These are phyloP conservation scores for Smittia sp. DNA, from an alignment of 2,888 invertebrate species.

Conservation along the genomic window DNA sequence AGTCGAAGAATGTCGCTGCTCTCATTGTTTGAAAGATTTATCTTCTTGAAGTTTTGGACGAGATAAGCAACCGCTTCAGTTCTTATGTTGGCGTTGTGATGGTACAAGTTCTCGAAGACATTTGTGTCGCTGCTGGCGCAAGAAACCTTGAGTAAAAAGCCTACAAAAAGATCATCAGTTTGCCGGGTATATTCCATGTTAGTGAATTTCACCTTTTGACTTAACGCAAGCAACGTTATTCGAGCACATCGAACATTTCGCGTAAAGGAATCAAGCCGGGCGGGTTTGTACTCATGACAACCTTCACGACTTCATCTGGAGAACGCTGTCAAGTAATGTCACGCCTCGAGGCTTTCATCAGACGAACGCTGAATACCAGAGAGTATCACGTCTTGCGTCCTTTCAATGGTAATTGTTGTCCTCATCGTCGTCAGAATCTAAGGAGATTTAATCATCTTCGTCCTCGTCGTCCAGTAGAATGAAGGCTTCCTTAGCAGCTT, in stretches of 20 bases:
- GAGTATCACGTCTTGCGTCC: conserved; percentile 37
- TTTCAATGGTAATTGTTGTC: not conserved
- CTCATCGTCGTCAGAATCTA: conserved; percentile 43
- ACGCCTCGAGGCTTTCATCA: conserved; percentile 72
- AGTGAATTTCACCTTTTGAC: conserved; percentile 74
- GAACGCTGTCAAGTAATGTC: conserved; percentile 72
- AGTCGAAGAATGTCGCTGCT: conserved; percentile 61
- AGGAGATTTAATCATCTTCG: conserved; percentile 43
- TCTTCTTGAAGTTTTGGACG: conserved; percentile 55
- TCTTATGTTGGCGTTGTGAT: conserved; percentile 65
- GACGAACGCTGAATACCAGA: conserved; percentile 55
- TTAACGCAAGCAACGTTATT: conserved; percentile 66
- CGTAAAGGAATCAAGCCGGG: conserved; percentile 61
- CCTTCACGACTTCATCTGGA: conserved; percentile 82
- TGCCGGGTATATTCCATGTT: conserved; percentile 87
- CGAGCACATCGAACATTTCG: conserved; percentile 71
- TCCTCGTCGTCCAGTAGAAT: not conserved
- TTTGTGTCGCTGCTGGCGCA: conserved; percentile 57
- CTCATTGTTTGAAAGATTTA: conserved; percentile 55
- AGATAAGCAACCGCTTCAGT: conserved; percentile 66
- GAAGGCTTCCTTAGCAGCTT: conserved; percentile 15
- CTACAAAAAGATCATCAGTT: conserved; percentile 56
- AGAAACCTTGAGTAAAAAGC: conserved; percentile 58
- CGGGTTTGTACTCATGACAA: conserved; percentile 60
- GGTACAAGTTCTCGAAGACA: conserved; percentile 70